These are phyloP conservation scores for Lethrus apterus DNA, from an alignment of 1,140 invertebrate species.

Conservation along the genomic window DNA sequence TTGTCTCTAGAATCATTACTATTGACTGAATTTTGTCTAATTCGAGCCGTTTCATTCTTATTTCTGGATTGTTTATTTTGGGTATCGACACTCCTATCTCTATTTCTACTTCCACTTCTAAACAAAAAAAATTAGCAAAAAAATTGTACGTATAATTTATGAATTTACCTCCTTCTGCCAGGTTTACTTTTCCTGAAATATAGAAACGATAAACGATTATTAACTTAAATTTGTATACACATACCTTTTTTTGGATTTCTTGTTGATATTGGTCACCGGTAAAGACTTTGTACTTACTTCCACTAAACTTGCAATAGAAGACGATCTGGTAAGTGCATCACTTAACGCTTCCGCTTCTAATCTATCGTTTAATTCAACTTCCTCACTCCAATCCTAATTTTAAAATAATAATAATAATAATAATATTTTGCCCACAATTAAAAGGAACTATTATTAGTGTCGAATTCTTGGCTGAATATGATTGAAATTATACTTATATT, in stretches of 20 bases:
- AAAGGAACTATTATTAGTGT: no score
- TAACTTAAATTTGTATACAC: slow-evolving; percentile 12
- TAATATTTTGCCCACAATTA: no score
- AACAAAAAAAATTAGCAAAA: slow-evolving; percentile 28
- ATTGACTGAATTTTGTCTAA: slow-evolving; percentile 15
- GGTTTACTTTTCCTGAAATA: slow-evolving; percentile 26
- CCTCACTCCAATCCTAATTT: slow-evolving; percentile 51
- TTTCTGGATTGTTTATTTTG: slow-evolving; percentile 14
- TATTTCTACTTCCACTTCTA: slow-evolving; percentile 43
- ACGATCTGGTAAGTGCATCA: slow-evolving; percentile 44
- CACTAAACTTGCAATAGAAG: slow-evolving; percentile 47
- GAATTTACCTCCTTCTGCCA: slow-evolving; percentile 24
- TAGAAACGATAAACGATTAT: neutral
- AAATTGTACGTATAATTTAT: neutral
- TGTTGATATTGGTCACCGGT: slow-evolving; percentile 15
- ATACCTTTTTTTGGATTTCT: slow-evolving; percentile 10
- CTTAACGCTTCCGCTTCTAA: slow-evolving; percentile 45
- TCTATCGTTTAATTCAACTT: slow-evolving; percentile 46
- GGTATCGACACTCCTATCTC: slow-evolving; percentile 41
- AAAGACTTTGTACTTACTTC: slow-evolving; percentile 39
- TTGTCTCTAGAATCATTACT: slow-evolving; percentile 16
- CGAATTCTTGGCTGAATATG: no score
- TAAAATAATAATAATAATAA: no score
- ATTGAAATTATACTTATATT: no score
- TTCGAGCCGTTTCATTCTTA: slow-evolving; percentile 6